These are phyloP conservation scores for Xestobium rufovillosum DNA, from an alignment of 2,888 invertebrate species.

Conservation along the genomic window DNA sequence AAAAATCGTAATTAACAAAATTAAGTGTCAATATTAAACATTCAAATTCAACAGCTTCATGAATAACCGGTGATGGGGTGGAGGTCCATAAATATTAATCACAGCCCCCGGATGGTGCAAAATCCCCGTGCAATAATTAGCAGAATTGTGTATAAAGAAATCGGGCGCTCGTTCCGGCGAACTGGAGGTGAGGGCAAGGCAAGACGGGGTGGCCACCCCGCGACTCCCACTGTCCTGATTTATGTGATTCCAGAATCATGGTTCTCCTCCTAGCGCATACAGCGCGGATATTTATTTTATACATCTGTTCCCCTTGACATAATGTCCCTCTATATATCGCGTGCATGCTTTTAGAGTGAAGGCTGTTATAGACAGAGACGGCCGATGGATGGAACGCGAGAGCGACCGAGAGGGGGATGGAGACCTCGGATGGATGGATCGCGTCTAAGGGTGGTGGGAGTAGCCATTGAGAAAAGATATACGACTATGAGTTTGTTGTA, in stretches of 20 bases:
- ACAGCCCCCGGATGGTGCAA: no score
- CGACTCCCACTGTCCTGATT: slow-evolving; percentile 47
- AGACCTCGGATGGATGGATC: slow-evolving; percentile 35
- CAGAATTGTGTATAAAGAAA: background rate
- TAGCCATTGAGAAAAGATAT: slow-evolving; percentile 46
- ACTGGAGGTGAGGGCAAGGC: slow-evolving; percentile 1
- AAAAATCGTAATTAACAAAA: no score
- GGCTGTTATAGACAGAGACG: slow-evolving; percentile 46
- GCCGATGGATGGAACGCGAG: slow-evolving; percentile 32
- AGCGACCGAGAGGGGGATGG: slow-evolving; percentile 22
- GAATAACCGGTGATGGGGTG: no score
- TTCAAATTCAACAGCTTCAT: no score
- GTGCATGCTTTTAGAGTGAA: slow-evolving; percentile 55
- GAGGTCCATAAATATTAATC: no score
- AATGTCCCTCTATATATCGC: slow-evolving; percentile 60
- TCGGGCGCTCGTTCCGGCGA: background rate
- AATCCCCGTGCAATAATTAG: no score
- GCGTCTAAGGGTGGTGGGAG: slow-evolving; percentile 34
- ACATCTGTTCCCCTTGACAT: slow-evolving; percentile 56
- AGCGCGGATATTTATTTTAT: slow-evolving; percentile 52
- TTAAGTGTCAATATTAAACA: no score
- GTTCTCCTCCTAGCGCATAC: slow-evolving; percentile 45
- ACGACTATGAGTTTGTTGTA: slow-evolving; percentile 49
- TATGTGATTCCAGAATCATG: slow-evolving; percentile 56
- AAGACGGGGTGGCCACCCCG: background rate